These are phyloP conservation scores for Tetranychus cinnabarinus DNA, from an alignment of 1,140 invertebrate genomes.

Conservation along the genomic window DNA sequence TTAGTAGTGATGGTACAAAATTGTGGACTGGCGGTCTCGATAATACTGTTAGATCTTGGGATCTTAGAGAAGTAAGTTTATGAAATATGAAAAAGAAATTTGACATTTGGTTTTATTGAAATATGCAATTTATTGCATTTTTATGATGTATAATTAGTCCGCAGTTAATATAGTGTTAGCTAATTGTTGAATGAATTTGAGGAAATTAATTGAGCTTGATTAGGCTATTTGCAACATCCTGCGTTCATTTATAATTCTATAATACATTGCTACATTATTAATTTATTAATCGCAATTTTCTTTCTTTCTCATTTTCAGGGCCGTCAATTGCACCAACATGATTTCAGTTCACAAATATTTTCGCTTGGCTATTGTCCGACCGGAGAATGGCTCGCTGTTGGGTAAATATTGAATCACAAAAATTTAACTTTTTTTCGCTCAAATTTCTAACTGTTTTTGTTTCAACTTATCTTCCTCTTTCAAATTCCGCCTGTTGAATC, in stretches of 20 bases:
- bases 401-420: background rate
- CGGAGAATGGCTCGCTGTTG: background rate
- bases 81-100: background rate
- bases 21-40: conserved; percentile 92
- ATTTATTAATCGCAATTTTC: background rate
- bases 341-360: conserved; percentile 86
- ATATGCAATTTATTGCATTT: too few relatives aligned
- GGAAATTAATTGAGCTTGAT: too few relatives aligned
- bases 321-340: conserved; percentile 75
- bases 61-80: conserved; percentile 41
- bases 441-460: background rate
- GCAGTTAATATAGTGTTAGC: too few relatives aligned
- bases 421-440: too few relatives aligned
- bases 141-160: too few relatives aligned
- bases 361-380: conserved; percentile 82
- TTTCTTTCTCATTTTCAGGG: conserved; percentile 23
- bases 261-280: too few relatives aligned
- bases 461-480: background rate
- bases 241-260: too few relatives aligned
- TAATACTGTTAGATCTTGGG: conserved; percentile 91
- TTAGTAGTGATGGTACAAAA: conserved; percentile 75
- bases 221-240: too few relatives aligned
- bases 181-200: too few relatives aligned
- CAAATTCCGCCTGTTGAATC: too few relatives aligned
- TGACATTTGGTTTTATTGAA: too few relatives aligned